Evolutionary conservation across 2,113 vertebrate genomes (phyloP), one percentile per base, ranked within the genome.

Genomic region (Struthidea cinerea): DNA sequence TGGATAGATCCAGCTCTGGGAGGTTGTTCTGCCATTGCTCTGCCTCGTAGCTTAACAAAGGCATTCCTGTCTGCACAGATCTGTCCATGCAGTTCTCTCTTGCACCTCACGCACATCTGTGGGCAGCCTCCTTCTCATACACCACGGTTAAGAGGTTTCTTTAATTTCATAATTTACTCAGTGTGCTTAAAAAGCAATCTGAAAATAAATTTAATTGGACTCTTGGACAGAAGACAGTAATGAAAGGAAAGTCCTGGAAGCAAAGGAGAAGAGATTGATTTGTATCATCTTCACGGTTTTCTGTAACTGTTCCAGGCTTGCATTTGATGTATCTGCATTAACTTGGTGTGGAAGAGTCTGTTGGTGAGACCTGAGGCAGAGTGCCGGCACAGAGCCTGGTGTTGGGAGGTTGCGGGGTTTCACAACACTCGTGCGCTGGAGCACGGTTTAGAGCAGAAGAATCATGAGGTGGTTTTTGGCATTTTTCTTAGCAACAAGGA

Each of bases 401-500:
- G 24, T 8, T 28, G 19, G 60, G 55, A 42, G 16, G 10, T 9
- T 46, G 41, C 33, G 49, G n/a, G 10, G 8, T 33, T 79, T 75
- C 4, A 0, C 9, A 60, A 37, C 0, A 0, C 46, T 32, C 8
- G 2, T 35, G 61, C 0, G 0, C 57, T 4, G 10, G 14, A 70
- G n/a, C 35, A 30, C 1, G 0, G 0, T 67, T 71, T 18, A 47
- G 56, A 61, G 69, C 33, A 56, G 32, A 59, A 60, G 39, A 71
- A 44, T 9, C 4, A 2, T 20, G 41, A 83, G n/a, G 44, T 50
- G 47, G 49, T 56, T 87, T 64, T 49, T 35, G 61, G 20, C 18
- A 28, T 73, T 85, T 82, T 53, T 63, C 53, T 65, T 59, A 81
- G 50, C 3, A 4, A 20, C 0, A 2, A 84, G 46, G 50, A 81